Percentiles rank a stretch among this genome's conserved stretches.
phyloP scores from a whole-genome alignment of 2,888 invertebrate species.

The Spicauda simplicius region DNA sequence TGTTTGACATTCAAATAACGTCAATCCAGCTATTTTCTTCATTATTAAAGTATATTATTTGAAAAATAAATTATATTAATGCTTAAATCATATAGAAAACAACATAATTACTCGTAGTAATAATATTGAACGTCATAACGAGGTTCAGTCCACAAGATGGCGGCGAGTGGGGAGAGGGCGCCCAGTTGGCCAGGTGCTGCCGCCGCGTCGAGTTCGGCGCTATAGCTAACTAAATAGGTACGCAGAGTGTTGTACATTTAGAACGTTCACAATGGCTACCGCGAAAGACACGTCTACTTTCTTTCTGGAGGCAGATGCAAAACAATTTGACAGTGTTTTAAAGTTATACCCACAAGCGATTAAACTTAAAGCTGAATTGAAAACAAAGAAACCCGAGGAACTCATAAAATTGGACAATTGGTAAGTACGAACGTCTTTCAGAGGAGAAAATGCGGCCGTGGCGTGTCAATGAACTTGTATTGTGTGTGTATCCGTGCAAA shows the following conservation, averaged over 20 bases:
- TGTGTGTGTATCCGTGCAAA: constrained; percentile 86
- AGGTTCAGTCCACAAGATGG: constrained; percentile 80
- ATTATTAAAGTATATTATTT: not conserved
- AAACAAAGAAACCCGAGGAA: constrained; percentile 97
- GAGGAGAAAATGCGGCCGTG: constrained; percentile 86
- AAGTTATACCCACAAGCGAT: constrained; percentile 96
- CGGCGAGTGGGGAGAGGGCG: constrained; percentile 84
- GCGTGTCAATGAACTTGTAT: constrained; percentile 86
- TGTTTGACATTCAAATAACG: constrained; percentile 41
- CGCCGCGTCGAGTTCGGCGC: constrained; percentile 85
- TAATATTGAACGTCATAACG: constrained; percentile 82
- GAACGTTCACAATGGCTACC: constrained; percentile 91
- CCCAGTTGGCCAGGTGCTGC: constrained; percentile 86
- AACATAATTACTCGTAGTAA: constrained; percentile 68
- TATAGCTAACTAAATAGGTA: constrained; percentile 84
- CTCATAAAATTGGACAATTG: constrained; percentile 97
- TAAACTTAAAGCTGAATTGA: constrained; percentile 94
- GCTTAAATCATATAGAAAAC: constrained; percentile 56
- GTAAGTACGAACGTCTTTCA: constrained; percentile 88
- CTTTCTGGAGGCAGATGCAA: constrained; percentile 95
- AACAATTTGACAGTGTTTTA: constrained; percentile 94
- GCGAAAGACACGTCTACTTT: constrained; percentile 96
- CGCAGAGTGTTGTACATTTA: constrained; percentile 82
- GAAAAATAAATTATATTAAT: constrained; percentile 8
- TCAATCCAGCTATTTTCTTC: constrained; percentile 27